A percentile compares a stretch with the other conserved stretches of the same genome.
phyloP scores from a whole-genome alignment of 2,888 invertebrate genomes.

The Sympetrum striolatum region DNA sequence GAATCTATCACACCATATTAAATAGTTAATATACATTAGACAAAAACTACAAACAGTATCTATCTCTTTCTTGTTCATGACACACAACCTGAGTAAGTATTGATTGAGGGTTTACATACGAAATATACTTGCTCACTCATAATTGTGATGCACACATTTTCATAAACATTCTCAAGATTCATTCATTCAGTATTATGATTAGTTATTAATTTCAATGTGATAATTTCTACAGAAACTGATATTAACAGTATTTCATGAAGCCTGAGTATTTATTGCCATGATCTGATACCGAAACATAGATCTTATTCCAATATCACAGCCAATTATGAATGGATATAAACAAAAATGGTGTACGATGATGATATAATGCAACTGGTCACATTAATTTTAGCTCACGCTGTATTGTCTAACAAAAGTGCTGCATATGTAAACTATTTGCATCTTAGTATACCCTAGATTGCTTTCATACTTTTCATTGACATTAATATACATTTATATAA shows the following conservation, averaged over 20 bases:
- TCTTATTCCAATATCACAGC: slow-evolving; percentile 35
- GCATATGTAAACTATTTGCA: too few species aligned
- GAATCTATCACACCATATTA: slow-evolving; percentile 43
- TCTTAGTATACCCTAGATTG: too few species aligned
- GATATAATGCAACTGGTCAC: background rate
- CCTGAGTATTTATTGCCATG: slow-evolving; percentile 29
- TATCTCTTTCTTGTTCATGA: slow-evolving; percentile 42
- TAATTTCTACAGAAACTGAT: slow-evolving; percentile 2
- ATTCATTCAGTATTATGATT: slow-evolving; percentile 14
- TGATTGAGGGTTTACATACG: slow-evolving; percentile 42
- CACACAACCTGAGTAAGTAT: slow-evolving; percentile 43
- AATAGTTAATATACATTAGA: slow-evolving; percentile 41
- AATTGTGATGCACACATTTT: slow-evolving; percentile 29
- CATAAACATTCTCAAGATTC: slow-evolving; percentile 37
- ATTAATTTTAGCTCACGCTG: too few species aligned
- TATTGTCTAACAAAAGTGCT: too few species aligned
- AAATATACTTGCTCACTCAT: slow-evolving; percentile 29
- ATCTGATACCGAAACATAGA: slow-evolving; percentile 24
- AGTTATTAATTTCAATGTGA: background rate
- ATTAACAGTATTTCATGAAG: background rate
- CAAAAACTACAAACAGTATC: slow-evolving; percentile 44
- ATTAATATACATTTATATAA: too few species aligned
- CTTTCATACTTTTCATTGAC: too few species aligned
- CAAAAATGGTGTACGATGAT: background rate
- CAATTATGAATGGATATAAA: background rate